Base-by-base conservation (phyloP, 2,113 vertebrate genomes). In the Petaurus breviceps region DNA sequence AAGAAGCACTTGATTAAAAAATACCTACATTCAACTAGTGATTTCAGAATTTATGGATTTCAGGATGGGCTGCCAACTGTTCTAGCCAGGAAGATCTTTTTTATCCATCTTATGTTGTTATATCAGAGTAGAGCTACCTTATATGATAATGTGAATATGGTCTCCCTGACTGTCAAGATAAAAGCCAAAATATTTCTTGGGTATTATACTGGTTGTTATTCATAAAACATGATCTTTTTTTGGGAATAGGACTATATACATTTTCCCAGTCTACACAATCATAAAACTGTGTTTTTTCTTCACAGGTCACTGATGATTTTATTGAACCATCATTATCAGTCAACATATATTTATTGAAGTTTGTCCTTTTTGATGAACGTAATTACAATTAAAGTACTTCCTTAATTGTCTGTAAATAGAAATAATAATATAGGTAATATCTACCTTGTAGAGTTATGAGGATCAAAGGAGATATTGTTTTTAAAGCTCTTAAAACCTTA, bases 221-320 rank as follows among this genome's bases (percentile, higher is more conserved):
- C 43, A 43, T 77, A 77, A 77, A 77, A 77, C 43, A 84, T 84
- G n/a, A 84, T 22, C n/a, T 43, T 84, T 84, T 43, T 43, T 84
- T 43, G 43, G 16, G 19, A 84, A 43, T n/a, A 84, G 19, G 68
- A 77, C 19, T 84, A 43, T 22, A 23, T 84, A 0, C 19, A 43
- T 23, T 84, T 84, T 84, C n/a, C 68, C 16, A 84, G 2, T 84
- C 68, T 43, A 23, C 37, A 43, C 43, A 84, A 84, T 8, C n/a
- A 31, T 23, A 92, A 26, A 93, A 53, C 7, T 77, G 3, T 90
- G 19, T 93, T 95, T 49, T 90, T 92, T 54, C 28, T 52, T 46
- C 3, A 28, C 50, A 95, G 90, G 91, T 94, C 55, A 93, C 11
- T 93, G 22, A 84, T 90, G 16, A n/a, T 94, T 93, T 97, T 94